These are phyloP conservation scores for Miniopterus natalensis DNA, from an alignment of 2,113 vertebrate genomes.

Conservation along the genomic window DNA sequence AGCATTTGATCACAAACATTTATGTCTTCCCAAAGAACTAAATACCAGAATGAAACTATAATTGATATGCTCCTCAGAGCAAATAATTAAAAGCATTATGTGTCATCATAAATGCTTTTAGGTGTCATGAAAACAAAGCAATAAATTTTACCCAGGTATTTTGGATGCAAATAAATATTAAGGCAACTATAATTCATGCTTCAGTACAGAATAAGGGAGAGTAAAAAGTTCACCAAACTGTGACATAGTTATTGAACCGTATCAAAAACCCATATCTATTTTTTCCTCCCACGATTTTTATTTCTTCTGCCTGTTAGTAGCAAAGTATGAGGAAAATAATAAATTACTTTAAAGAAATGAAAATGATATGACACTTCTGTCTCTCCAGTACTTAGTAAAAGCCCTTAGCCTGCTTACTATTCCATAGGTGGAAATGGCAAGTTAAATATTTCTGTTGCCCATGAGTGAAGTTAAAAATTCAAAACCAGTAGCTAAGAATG, in stretches of 20 bases:
- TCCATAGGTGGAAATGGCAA: not conserved
- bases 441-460: slow-evolving; percentile 1
- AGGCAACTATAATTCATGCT: slow-evolving; percentile 38
- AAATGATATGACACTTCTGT: slow-evolving; percentile 1
- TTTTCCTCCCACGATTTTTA: slow-evolving; percentile 61
- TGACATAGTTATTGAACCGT: slow-evolving; percentile 26
- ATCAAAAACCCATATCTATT: slow-evolving; percentile 35
- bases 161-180: slow-evolving; percentile 51
- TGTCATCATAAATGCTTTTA: not conserved
- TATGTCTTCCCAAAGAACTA: slow-evolving; percentile 4
- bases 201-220: slow-evolving; percentile 32
- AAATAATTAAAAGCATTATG: not conserved
- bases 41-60: slow-evolving; percentile 14
- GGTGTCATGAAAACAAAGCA: not conserved
- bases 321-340: not conserved
- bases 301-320: slow-evolving; percentile 37
- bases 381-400: slow-evolving; percentile 8
- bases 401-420: not conserved
- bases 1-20: not conserved
- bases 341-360: slow-evolving; percentile 57
- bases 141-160: slow-evolving; percentile 12
- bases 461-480: not conserved
- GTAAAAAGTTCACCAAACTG: not conserved
- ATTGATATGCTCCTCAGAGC: not conserved
- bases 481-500: slow-evolving; percentile 4